Evolutionary conservation across 2,113 vertebrate genomes (phyloP).

Genomic region (Eurystomus gularis): DNA sequence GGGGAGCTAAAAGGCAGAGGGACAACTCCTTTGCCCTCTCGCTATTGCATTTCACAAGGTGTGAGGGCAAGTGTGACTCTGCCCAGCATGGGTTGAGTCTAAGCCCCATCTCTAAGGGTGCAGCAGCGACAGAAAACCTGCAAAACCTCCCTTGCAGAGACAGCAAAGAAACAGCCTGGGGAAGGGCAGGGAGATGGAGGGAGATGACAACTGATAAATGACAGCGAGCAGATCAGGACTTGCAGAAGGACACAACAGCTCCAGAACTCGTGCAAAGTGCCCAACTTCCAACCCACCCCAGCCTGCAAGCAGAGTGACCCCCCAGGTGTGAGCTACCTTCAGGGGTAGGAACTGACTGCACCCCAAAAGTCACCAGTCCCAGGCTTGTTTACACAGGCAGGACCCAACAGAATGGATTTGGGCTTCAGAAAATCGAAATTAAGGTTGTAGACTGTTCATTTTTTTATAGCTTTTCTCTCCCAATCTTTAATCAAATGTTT

Average conservation of each 20-base stretch:
- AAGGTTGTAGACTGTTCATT: not conserved
- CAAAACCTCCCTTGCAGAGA: not conserved
- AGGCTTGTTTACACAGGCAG: not conserved
- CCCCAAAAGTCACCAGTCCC: not conserved
- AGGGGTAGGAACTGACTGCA: not conserved
- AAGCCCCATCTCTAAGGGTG: not conserved
- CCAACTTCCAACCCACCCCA: not conserved
- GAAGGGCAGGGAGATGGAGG: not conserved
- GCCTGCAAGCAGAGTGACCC: not conserved
- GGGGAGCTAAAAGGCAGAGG: not conserved
- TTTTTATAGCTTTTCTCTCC: not conserved
- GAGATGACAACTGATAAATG: not conserved
- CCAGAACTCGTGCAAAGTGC: rapidly evolving
- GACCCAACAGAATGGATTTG: not conserved
- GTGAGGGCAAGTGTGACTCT: not conserved
- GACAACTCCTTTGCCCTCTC: not conserved
- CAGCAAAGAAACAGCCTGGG: not conserved
- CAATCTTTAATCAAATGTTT: slow-evolving; percentile 25
- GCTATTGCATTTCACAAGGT: not conserved
- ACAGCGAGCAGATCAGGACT: not conserved
- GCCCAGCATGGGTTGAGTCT: not conserved
- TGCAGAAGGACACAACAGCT: not conserved
- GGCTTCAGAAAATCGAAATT: not conserved
- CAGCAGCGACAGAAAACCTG: not conserved
- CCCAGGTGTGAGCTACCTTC: not conserved